These are phyloP conservation scores for Tor tambroides DNA, from an alignment of 2,113 vertebrate genomes.

Conservation along the genomic window DNA sequence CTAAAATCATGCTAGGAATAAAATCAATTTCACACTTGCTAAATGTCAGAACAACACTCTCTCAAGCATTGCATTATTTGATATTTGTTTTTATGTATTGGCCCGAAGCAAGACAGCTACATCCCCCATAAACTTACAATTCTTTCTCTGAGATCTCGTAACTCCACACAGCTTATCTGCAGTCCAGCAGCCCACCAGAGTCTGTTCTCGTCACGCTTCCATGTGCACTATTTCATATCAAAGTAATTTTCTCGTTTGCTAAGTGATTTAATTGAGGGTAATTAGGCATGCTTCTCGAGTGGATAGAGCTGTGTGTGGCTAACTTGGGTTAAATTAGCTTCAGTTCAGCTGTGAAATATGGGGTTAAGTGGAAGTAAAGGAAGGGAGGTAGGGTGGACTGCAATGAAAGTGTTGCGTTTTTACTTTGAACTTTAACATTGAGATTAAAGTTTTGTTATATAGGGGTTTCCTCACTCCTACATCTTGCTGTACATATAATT, in stretches of 20 bases:
- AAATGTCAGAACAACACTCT: constrained; percentile 20
- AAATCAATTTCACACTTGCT: constrained; percentile 15
- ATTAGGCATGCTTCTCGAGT: constrained; percentile 77
- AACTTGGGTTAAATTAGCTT: constrained; percentile 76
- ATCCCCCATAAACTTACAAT: not conserved
- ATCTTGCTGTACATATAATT: not conserved
- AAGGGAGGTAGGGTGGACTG: not conserved
- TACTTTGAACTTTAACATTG: not conserved
- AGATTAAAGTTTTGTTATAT: not conserved
- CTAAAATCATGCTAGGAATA: not conserved
- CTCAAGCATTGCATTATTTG: not conserved
- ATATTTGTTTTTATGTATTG: not conserved
- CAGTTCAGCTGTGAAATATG: constrained; percentile 80
- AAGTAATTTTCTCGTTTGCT: constrained; percentile 80
- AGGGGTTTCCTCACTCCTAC: not conserved
- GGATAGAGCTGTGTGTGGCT: constrained; percentile 69
- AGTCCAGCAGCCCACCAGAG: constrained; percentile 39
- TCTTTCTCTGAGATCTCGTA: constrained; percentile 8
- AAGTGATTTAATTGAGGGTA: constrained; percentile 81
- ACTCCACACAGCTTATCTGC: constrained; percentile 61
- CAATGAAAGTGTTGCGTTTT: not conserved
- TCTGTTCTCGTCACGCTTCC: constrained; percentile 70
- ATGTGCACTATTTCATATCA: constrained; percentile 76
- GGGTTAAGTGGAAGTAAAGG: constrained; percentile 73
- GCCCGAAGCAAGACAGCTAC: not conserved